phyloP scores from a whole-genome alignment of 2,797 vertebrate genomes.

The Diceros bicornis region DNA sequence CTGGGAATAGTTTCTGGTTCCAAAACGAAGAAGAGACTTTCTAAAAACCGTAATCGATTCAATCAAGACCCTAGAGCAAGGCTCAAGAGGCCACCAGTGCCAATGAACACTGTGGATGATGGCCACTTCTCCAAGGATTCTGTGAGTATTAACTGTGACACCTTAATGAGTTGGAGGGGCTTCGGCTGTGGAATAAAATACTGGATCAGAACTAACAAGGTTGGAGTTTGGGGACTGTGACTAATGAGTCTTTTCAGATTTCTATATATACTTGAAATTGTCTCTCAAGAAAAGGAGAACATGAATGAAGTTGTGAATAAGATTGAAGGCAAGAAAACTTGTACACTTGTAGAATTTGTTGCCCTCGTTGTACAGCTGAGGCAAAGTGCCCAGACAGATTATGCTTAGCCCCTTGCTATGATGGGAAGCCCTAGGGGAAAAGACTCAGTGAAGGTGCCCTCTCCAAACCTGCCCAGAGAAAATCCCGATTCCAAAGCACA shows the following conservation, averaged over 20 bases:
- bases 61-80: not conserved
- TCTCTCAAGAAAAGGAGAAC: not conserved
- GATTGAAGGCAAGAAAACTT: not conserved
- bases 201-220: not conserved
- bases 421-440: not conserved
- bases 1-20: slow-evolving; percentile 20
- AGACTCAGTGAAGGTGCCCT: not conserved
- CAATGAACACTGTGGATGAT: not conserved
- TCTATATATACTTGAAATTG: not conserved
- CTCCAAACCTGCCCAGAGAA: not conserved
- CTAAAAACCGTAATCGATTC: not conserved
- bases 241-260: not conserved
- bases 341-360: not conserved
- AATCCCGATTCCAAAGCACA: not conserved
- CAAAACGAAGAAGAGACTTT: not conserved
- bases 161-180: not conserved
- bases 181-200: not conserved
- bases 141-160: not conserved
- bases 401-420: not conserved
- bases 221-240: not conserved
- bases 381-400: not conserved
- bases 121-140: not conserved
- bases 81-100: not conserved
- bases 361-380: not conserved
- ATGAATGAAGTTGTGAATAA: not conserved